Percentiles rank a stretch among this genome's conserved stretches.
These are phyloP conservation scores for Haliclona indistincta DNA, from an alignment of 37 sponge, comb jelly and placozoan genomes.

Conservation along the genomic window DNA sequence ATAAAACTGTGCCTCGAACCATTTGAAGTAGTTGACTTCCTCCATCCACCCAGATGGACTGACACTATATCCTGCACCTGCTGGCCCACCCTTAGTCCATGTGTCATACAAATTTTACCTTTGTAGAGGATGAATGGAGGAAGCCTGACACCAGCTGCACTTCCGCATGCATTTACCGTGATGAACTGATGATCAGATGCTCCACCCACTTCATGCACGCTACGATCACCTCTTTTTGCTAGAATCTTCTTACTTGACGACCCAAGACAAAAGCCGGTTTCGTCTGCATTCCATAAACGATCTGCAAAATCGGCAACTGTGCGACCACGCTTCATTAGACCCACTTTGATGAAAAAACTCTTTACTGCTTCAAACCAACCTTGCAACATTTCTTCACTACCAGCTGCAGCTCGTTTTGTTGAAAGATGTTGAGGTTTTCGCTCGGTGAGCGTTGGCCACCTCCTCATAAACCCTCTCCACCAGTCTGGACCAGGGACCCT, in stretches of 20 bases:
- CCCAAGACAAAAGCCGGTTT: slow-evolving; percentile 33
- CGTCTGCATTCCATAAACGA: slow-evolving; percentile 22
- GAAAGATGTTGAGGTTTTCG: slow-evolving; percentile 40
- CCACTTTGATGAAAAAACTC: background rate
- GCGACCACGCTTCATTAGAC: slow-evolving; percentile 6
- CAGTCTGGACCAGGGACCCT: slow-evolving; percentile 37
- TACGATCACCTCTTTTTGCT: slow-evolving; percentile 4
- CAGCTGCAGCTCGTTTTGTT: slow-evolving; percentile 11
- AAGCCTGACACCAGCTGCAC: too few species aligned
- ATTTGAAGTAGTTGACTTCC: slow-evolving; percentile 16
- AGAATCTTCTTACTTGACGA: slow-evolving; percentile 23
- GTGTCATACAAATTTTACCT: too few species aligned
- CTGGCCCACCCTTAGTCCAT: slow-evolving; percentile 40
- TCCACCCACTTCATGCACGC: too few species aligned
- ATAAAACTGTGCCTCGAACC: slow-evolving; percentile 13
- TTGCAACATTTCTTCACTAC: background rate
- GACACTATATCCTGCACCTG: slow-evolving; percentile 24
- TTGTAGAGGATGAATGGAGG: slow-evolving; percentile 43
- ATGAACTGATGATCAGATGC: slow-evolving; percentile 23
- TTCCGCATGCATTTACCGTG: slow-evolving; percentile 24
- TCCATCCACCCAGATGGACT: too few species aligned
- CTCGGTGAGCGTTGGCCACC: slow-evolving; percentile 24
- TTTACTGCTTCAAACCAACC: slow-evolving; percentile 6
- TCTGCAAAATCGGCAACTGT: slow-evolving; percentile 4
- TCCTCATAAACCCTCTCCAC: slow-evolving; percentile 38